Conservation (phyloP, 2,888 invertebrate species). For the Melanostoma scalare region DNA sequence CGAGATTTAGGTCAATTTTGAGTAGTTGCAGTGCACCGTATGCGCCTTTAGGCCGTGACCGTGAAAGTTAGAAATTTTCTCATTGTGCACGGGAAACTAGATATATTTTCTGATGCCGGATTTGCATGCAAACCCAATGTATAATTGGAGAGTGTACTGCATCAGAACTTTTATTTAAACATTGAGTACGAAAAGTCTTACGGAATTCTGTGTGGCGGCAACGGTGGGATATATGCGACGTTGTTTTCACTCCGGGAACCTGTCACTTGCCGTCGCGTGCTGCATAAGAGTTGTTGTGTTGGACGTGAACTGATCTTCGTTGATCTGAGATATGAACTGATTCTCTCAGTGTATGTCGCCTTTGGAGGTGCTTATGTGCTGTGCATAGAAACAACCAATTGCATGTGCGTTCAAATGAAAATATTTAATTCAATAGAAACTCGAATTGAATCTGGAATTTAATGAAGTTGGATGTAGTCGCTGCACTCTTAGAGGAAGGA, state of each 20-base stretch:
- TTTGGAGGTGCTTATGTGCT: constrained; percentile 7
- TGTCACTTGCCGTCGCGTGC: no score
- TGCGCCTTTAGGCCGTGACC: constrained; percentile 54
- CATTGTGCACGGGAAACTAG: constrained; percentile 47
- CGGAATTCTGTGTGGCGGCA: background rate
- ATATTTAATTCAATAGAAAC: constrained; percentile 51
- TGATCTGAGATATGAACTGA: constrained; percentile 15
- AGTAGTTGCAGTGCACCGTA: constrained; percentile 36
- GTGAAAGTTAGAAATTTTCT: constrained; percentile 72
- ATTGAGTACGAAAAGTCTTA: background rate
- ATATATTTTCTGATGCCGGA: constrained; percentile 58
- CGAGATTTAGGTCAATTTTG: constrained; percentile 54
- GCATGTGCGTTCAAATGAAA: constrained; percentile 27
- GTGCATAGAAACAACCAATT: constrained; percentile 28
- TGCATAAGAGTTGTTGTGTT: background rate
- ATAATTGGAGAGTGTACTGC: constrained; percentile 18
- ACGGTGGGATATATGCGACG: background rate
- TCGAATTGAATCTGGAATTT: constrained; percentile 52
- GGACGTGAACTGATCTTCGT: constrained; percentile 25
- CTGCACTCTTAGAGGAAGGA: constrained; percentile 43
- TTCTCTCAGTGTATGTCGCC: background rate
- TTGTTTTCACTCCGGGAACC: no score
- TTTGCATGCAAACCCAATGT: constrained; percentile 45
- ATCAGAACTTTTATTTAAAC: constrained; percentile 33
- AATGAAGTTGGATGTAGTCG: constrained; percentile 2